Base-by-base conservation (phyloP, 2,797 vertebrate genomes). In the Spheniscus humboldti region DNA sequence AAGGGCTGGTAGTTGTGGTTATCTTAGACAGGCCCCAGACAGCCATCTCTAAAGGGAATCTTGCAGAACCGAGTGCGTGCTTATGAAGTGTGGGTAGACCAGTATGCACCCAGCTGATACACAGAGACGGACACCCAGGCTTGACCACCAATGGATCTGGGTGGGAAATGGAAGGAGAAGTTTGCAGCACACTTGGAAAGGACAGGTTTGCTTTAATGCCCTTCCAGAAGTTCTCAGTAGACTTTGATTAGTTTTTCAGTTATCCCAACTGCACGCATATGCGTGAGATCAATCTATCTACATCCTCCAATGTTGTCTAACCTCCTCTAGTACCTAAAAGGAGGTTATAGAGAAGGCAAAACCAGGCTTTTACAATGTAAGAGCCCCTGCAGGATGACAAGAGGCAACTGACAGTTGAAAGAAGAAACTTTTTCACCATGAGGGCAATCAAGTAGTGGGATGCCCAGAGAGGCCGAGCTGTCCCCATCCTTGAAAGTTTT, bases 211-310 rank as follows among this genome's bases (percentile, higher is more conserved):
- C 16, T 95, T 81, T 90, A 48, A 75, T 41, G 25, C 10, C 50
- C 55, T 86, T 91, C n/a, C 53, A 78, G 45, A 83, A 7, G 25
- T 85, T 85, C 39, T 48, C 52, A 28, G 69, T 24, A 69, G 63
- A 31, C 22, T 73, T 79, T 37, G 12, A 45, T 75, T 69, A 6
- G 6, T 45, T 91, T 94, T 92, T 91, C 55, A 22, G 43, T 59
- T 73, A 55, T 67, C 14, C 39, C 35, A 69, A 15, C 4, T 7
- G 10, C 0, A 1, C 2, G 0, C 9, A 18, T 2, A 9, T 18
- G 12, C 72, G 28, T 55, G 55, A 91, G 95, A 91, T 69, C 43
- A 41, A 30, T 69, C 31, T 41, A 10, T 50, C 47, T 25, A 14
- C 39, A 37, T 53, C 35, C 25, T 88, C 19, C 52, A 52, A 7